Evolutionary conservation across 23 tunicate genomes (phyloP), one percentile per base, ranked within the genome.

Genomic region (Clavelina lepadiformis): DNA sequence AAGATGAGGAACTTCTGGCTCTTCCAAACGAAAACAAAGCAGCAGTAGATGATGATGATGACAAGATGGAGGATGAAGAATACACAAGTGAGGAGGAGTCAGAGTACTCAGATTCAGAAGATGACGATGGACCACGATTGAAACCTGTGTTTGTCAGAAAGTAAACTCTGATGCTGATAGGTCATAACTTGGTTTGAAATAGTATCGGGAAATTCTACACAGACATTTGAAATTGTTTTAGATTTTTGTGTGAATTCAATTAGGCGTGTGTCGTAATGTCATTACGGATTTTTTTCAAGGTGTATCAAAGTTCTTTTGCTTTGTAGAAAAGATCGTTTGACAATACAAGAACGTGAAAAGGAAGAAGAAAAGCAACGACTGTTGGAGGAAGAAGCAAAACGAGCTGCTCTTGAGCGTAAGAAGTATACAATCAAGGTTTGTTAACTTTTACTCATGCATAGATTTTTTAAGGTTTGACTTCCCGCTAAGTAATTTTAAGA

Each of bases 141-240:
- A 94, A 94, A 70, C 99, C 99, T 29, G 99, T 94, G 35, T 94
- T 94, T 65, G 99, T 94, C 0, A 65, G 99, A 52, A 80, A 85
- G 88, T 79, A 72, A 71, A 80, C 35, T 68, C 7, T n/a, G 62
- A 8, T 46, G 11, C 23, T 41, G 15, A 11, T 11, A 15, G 11
- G 49, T 15, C 15, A 41, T 41, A 41, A 41, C 49, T 11, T 41
- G 49, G 49, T 41, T 41, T 15, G 15, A 41, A 41, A 27, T n/a
- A 11, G 59, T 27, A 8, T n/a, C 21, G 20, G 15, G 22, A 27
- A 6, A 53, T 53, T n/a, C 20, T 53, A 11, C 59, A 7, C 59
- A 27, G 23, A 53, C 7, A 6, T 53, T 53, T 53, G 20, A n/a
- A 24, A n/a, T n/a, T 6, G 59, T n/a, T 24, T 8, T 53, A n/a